Evolutionary conservation across 2,797 vertebrate genomes (phyloP).

Genomic region (Sebastes wilsoni): DNA sequence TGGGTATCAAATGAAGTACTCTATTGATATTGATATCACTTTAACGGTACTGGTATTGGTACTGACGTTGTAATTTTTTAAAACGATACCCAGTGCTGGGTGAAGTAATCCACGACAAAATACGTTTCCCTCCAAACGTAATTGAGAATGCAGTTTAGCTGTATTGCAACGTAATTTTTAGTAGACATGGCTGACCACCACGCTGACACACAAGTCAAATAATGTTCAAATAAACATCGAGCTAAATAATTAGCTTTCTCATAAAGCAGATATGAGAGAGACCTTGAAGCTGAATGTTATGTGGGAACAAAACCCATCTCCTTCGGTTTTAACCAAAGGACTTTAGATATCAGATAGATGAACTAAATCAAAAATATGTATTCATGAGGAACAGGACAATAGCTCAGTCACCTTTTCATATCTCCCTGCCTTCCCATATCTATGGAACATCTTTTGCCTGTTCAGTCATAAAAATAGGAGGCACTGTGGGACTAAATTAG

Average conservation of each 20-base stretch:
- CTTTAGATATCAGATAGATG: slow-evolving; percentile 59
- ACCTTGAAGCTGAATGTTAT: slow-evolving; percentile 13
- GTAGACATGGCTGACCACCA: background rate
- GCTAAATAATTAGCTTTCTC: slow-evolving; percentile 35
- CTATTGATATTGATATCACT: no score
- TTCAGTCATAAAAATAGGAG: slow-evolving; percentile 48
- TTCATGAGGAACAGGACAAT: slow-evolving; percentile 69
- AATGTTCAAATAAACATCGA: slow-evolving; percentile 5
- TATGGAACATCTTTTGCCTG: slow-evolving; percentile 52
- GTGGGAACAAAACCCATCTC: slow-evolving; percentile 13
- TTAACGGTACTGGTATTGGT: no score
- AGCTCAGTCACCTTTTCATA: slow-evolving; percentile 58
- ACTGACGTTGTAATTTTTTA: no score
- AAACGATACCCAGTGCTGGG: no score
- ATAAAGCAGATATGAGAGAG: slow-evolving; percentile 38
- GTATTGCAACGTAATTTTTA: background rate
- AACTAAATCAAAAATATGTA: slow-evolving; percentile 70
- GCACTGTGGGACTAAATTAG: slow-evolving; percentile 53
- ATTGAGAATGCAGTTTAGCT: background rate
- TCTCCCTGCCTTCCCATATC: slow-evolving; percentile 38
- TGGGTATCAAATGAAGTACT: background rate
- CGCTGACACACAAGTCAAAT: background rate
- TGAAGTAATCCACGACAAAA: background rate
- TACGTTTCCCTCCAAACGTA: background rate
- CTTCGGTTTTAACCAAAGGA: slow-evolving; percentile 12